These are phyloP conservation scores for Anhinga rufa DNA, from an alignment of 2,113 vertebrate genomes.

Conservation along the genomic window DNA sequence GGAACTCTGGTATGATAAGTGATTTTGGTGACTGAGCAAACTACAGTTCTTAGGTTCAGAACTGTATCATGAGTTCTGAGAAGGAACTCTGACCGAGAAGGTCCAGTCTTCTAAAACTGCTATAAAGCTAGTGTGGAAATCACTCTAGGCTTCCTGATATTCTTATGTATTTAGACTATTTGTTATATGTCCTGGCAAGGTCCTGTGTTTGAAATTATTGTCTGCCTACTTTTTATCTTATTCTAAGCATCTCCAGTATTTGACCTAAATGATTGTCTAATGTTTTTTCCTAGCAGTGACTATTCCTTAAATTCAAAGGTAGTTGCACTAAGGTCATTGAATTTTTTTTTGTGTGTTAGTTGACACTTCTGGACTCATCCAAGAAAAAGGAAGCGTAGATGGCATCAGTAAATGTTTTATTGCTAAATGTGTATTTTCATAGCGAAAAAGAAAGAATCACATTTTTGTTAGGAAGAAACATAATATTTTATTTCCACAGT, in stretches of 20 bases:
- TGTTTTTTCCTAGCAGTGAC: neutral
- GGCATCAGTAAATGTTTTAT: neutral
- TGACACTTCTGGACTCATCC: neutral
- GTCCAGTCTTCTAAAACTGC: neutral
- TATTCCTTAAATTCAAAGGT: neutral
- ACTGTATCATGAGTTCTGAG: neutral
- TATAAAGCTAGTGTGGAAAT: neutral
- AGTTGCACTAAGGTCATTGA: neutral
- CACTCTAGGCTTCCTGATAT: neutral
- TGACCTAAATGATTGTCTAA: neutral
- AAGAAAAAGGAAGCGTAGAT: neutral
- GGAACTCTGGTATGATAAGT: neutral
- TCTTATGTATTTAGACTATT: neutral
- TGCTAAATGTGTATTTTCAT: neutral
- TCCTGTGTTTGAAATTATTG: neutral
- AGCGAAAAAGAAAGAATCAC: neutral
- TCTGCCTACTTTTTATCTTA: neutral
- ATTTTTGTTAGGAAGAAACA: neutral
- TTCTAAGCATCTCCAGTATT: neutral
- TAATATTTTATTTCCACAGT: neutral
- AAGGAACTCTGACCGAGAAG: neutral
- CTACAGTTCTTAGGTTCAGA: neutral
- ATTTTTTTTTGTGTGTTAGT: neutral
- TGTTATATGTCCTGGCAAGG: neutral
- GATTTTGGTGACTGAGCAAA: neutral